These are phyloP conservation scores for Macrosoma leucophasiata DNA, from an alignment of 2,888 invertebrate genomes.

Conservation along the genomic window DNA sequence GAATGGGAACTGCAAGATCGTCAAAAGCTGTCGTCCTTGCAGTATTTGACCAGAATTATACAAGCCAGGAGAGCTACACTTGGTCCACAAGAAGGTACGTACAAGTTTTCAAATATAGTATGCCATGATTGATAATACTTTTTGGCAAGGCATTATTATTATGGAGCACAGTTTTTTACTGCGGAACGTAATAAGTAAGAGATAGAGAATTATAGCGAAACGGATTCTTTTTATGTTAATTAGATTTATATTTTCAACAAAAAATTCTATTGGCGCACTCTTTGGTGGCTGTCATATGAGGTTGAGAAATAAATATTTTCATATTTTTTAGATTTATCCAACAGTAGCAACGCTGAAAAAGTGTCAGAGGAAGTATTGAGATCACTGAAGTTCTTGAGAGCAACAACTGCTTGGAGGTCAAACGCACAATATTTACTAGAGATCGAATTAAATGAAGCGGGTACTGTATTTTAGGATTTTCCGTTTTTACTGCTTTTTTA, in stretches of 20 bases:
- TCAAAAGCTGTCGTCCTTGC: slow-evolving; percentile 89
- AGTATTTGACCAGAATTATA: slow-evolving; percentile 86
- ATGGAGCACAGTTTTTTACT: too few species aligned
- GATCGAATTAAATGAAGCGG: slow-evolving; percentile 62
- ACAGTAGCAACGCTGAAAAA: slow-evolving; percentile 42
- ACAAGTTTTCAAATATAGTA: too few species aligned
- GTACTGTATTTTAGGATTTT: slow-evolving; percentile 31
- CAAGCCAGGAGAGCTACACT: slow-evolving; percentile 74
- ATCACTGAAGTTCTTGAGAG: slow-evolving; percentile 57
- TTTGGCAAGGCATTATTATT: too few species aligned
- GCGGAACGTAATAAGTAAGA: too few species aligned
- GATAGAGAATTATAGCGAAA: too few species aligned
- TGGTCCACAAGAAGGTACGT: slow-evolving; percentile 59
- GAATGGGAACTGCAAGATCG: slow-evolving; percentile 89
- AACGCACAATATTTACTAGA: slow-evolving; percentile 64
- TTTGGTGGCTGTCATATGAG: too few species aligned
- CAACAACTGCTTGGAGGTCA: slow-evolving; percentile 58
- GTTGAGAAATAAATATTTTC: too few species aligned
- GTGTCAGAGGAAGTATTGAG: slow-evolving; percentile 60
- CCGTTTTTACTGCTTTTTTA: neutral
- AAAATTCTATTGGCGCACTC: too few species aligned
- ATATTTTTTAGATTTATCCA: too few species aligned
- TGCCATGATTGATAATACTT: too few species aligned
- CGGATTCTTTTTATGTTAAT: too few species aligned
- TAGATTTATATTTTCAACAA: too few species aligned